Percentiles rank a stretch among this genome's conserved stretches.
Evolutionary conservation across 2,888 invertebrate genomes (phyloP).

Genomic region (Tupiocoris notatus): DNA sequence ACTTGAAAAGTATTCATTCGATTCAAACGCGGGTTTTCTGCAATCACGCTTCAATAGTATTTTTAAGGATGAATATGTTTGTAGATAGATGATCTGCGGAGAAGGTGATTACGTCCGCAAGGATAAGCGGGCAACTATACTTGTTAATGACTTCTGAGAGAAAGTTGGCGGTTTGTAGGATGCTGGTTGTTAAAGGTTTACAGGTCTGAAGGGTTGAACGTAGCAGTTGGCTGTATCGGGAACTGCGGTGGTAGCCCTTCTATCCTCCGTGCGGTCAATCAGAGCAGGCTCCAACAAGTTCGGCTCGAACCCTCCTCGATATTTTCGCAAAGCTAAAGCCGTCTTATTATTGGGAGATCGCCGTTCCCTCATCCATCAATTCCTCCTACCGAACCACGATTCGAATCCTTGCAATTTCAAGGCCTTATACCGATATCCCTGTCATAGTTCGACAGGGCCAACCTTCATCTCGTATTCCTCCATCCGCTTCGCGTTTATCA

Average conservation of each 20-base stretch:
- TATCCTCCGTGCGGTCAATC: conserved; percentile 17
- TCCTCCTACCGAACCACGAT: background rate
- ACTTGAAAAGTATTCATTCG: too few species aligned
- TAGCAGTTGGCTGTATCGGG: background rate
- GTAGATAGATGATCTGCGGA: background rate
- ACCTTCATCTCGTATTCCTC: background rate
- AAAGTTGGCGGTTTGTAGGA: background rate
- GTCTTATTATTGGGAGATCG: conserved; percentile 21
- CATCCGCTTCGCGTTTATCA: too few species aligned
- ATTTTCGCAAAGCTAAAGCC: conserved; percentile 4
- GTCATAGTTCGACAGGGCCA: background rate
- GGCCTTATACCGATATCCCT: background rate
- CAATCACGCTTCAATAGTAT: too few species aligned
- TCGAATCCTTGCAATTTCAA: background rate
- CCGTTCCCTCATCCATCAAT: background rate
- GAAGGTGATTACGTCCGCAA: background rate
- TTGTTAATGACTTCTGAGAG: background rate
- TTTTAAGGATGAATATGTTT: too few species aligned
- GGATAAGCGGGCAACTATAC: background rate
- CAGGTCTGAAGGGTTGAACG: background rate
- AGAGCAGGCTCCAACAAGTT: conserved; percentile 14
- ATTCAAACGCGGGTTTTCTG: too few species aligned
- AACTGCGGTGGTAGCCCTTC: background rate
- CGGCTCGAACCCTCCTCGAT: background rate
- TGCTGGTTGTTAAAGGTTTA: background rate